A percentile compares a stretch with the other conserved stretches of the same genome.
These are phyloP conservation scores for Dynastes grantii DNA, from an alignment of 2,888 invertebrate species.

Conservation along the genomic window DNA sequence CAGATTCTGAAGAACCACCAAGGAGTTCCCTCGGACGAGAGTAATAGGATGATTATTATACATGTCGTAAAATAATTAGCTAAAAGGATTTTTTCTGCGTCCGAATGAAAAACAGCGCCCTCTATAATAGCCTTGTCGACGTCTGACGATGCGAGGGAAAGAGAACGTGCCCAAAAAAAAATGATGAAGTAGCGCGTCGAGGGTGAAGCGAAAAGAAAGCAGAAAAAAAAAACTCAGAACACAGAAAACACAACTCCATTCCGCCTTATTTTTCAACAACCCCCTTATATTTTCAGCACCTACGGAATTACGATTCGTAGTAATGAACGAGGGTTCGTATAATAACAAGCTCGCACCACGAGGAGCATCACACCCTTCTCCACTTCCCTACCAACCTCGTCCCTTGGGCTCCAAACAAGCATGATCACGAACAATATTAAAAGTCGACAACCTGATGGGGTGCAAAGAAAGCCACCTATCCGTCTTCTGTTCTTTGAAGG, in stretches of 20 bases:
- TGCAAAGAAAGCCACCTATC: background rate
- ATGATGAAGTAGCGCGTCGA: constrained; percentile 1
- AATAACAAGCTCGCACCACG: background rate
- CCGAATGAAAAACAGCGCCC: constrained; percentile 6
- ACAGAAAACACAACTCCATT: background rate
- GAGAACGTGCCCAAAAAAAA: background rate
- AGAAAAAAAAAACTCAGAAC: background rate
- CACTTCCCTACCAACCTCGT: background rate
- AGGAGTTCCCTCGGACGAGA: background rate
- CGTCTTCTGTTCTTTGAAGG: background rate
- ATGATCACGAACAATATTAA: constrained; percentile 27
- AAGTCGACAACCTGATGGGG: constrained; percentile 11
- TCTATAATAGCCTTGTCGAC: background rate
- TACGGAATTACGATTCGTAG: background rate
- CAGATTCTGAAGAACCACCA: background rate
- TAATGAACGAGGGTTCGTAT: background rate
- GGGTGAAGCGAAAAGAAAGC: background rate
- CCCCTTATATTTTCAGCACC: constrained; percentile 1
- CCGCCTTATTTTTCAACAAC: constrained; percentile 19
- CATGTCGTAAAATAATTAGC: constrained; percentile 47
- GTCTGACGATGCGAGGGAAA: background rate
- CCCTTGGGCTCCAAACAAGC: constrained; percentile 1
- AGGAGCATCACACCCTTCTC: constrained; percentile 1
- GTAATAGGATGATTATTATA: constrained; percentile 41
- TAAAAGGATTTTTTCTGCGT: constrained; percentile 37